Conservation (phyloP, 1,140 invertebrate species). For the Drosophila biarmipes region DNA sequence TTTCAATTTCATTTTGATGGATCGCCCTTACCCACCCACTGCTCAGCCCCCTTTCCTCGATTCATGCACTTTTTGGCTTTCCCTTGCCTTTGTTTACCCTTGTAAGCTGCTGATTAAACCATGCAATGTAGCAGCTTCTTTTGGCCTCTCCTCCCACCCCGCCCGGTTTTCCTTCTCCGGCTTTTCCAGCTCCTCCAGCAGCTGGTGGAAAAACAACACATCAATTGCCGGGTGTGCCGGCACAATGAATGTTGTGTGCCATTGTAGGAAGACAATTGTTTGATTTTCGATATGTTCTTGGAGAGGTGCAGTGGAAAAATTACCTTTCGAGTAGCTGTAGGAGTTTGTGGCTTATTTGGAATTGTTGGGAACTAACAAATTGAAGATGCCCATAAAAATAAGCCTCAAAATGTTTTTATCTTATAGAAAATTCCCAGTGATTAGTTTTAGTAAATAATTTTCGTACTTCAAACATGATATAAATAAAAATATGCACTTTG, state of each 20-base stretch:
- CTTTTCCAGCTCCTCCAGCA: conserved; percentile 26
- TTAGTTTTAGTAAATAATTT: no score
- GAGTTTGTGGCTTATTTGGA: no score
- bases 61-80: conserved; percentile 55
- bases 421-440: no score
- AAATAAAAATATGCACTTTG: no score
- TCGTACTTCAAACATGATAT: no score
- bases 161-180: conserved; percentile 7
- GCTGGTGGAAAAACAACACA: conserved; percentile 48
- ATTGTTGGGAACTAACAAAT: no score
- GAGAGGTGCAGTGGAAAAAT: background rate
- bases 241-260: conserved; percentile 59
- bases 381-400: no score
- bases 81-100: conserved; percentile 59
- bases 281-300: conserved; percentile 76
- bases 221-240: conserved; percentile 56
- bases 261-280: conserved; percentile 76
- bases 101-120: conserved; percentile 82
- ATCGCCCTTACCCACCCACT: conserved; percentile 53
- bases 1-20: conserved; percentile 83
- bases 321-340: no score
- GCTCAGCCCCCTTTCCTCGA: conserved; percentile 7
- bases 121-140: conserved; percentile 54
- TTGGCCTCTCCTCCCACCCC: background rate
- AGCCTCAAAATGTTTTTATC: no score